Percentiles rank a stretch among this genome's conserved stretches.
Conservation (phyloP, 1,140 invertebrate species). For the Periplaneta americana region DNA sequence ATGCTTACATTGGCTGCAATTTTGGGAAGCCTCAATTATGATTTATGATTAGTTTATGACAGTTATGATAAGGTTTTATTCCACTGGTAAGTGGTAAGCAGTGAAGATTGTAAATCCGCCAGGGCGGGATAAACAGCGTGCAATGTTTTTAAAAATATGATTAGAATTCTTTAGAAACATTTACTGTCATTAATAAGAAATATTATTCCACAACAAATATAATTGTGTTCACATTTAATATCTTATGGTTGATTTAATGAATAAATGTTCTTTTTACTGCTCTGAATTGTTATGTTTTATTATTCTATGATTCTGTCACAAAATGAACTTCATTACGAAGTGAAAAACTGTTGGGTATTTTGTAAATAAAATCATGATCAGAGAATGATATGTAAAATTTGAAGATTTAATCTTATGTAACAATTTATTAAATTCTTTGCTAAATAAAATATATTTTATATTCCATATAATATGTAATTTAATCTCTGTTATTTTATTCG, state of each 20-base stretch:
- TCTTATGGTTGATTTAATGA: background rate
- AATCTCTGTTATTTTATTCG: background rate
- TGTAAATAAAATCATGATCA: background rate
- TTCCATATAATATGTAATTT: background rate
- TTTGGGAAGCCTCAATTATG: background rate
- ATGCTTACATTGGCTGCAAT: background rate
- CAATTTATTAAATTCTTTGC: background rate
- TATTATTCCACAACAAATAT: background rate
- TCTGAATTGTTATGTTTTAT: background rate
- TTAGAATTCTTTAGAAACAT: background rate
- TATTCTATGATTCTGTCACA: too few species aligned
- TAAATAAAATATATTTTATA: background rate
- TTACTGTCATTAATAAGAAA: background rate
- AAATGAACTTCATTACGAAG: background rate
- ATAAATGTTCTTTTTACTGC: background rate
- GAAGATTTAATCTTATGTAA: background rate
- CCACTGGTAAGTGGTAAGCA: background rate
- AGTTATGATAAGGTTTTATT: background rate
- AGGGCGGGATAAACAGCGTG: background rate
- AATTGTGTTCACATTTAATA: background rate
- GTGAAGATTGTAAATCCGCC: background rate
- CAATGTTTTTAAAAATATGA: background rate
- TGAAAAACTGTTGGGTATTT: background rate
- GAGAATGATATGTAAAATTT: background rate
- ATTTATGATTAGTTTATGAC: background rate